Base-by-base conservation (phyloP, 2,113 vertebrate genomes). In the Meriones unguiculatus region DNA sequence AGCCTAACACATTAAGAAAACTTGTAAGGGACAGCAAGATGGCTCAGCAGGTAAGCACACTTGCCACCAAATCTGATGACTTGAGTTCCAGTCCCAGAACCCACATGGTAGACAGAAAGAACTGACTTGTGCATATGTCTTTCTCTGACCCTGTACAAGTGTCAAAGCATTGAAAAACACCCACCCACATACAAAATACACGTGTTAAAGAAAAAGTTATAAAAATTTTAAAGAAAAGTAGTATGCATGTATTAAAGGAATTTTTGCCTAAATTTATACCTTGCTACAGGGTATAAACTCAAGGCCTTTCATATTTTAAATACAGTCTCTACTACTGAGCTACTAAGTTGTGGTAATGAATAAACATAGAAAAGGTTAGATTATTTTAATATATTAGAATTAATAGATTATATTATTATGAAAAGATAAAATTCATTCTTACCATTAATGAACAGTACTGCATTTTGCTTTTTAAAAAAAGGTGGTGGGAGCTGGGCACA, bases 201-300 rank as follows among this genome's bases (percentile, higher is more conserved):
- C 2, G 1, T 52, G 15, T 54, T 35, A 22, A 57, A 54, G 50
- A 32, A 54, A 28, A 78, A 77, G 14, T 32, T 70, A 2, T 38
- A 73, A 73, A 78, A 25, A 80, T 54, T 35, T 77, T 52, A 82
- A 82, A 14, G 10, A 57, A 62, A 59, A 59, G 25, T 38, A 57
- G 67, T 94, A n/a, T 17, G 22, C 67, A 62, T 80, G 17, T 50
- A 50, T 50, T 67, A 70, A 86, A 91, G 50, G 84, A 67, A 65
- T 91, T 91, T 96, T 67, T 82, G 35, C 38, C 80, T 90, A 89
- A 88, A 88, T 54, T 81, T 95, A 81, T 89, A 75, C 2, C 38
- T 46, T 77, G 3, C 22, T 65, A 30, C 38, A 35, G 28, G 41
- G 10, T 46, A 25, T 73, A 54, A 54, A 46, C 38, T 24, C 38